A percentile compares a stretch with the other conserved stretches of the same genome.
Conservation (phyloP, 2,113 vertebrate species). For the Varanus komodoensis region DNA sequence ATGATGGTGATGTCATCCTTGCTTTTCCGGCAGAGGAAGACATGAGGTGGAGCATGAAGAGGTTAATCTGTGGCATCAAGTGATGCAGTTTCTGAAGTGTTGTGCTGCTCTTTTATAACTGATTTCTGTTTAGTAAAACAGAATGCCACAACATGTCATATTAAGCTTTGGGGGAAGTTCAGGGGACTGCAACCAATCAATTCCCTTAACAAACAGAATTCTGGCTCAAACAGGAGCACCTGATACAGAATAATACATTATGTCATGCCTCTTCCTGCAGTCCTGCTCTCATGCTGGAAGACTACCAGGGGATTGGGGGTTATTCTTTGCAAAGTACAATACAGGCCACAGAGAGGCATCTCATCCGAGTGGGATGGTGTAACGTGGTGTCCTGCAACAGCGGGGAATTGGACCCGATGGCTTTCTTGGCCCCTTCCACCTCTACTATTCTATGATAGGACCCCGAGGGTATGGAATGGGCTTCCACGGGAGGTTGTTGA, state of each 20-base stretch:
- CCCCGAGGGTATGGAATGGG: too few species aligned
- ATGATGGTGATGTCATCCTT: slow-evolving; percentile 23
- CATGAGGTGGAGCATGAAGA: neutral
- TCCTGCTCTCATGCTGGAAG: neutral
- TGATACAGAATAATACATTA: neutral
- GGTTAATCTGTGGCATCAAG: slow-evolving; percentile 6
- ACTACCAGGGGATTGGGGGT: neutral
- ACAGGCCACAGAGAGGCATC: neutral
- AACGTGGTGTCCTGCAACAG: too few species aligned
- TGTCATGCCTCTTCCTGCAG: neutral
- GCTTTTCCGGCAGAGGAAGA: neutral
- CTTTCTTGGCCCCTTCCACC: too few species aligned
- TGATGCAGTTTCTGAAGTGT: neutral
- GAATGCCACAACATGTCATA: slow-evolving; percentile 8
- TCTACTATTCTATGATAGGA: too few species aligned
- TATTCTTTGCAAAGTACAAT: neutral
- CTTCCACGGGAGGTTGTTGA: too few species aligned
- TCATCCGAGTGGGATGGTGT: too few species aligned
- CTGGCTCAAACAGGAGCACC: slow-evolving; percentile 11
- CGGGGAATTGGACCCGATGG: too few species aligned
- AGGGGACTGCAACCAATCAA: slow-evolving; percentile 5
- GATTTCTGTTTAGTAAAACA: neutral
- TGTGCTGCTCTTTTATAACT: slow-evolving; percentile 3
- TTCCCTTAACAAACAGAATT: slow-evolving; percentile 29
- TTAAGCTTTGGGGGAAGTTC: neutral